Evolutionary conservation across 2,888 invertebrate genomes (phyloP).

Genomic region (Clivina fossor): DNA sequence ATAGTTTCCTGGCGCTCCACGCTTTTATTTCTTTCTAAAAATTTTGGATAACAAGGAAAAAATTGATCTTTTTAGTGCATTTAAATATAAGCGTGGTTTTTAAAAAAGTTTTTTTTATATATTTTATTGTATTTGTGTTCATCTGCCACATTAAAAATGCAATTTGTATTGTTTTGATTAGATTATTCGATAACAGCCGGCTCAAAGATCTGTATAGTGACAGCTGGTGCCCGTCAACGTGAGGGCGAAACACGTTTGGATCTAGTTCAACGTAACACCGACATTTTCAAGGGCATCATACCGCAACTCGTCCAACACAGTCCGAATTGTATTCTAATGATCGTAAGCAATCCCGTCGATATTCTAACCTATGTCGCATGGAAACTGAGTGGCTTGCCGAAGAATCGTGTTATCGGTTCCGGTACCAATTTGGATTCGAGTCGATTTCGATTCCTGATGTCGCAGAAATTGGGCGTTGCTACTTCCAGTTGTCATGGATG

Average conservation of each 20-base stretch:
- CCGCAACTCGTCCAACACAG: constrained; percentile 81
- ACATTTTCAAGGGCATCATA: constrained; percentile 83
- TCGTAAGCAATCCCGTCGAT: constrained; percentile 93
- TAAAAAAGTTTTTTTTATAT: too few species aligned
- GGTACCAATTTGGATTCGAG: constrained; percentile 94
- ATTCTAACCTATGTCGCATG: constrained; percentile 93
- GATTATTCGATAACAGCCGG: constrained; percentile 78
- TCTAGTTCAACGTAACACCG: constrained; percentile 87
- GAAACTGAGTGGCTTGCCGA: constrained; percentile 88
- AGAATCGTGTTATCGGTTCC: constrained; percentile 81
- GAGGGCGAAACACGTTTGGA: constrained; percentile 87
- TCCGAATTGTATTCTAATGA: constrained; percentile 80
- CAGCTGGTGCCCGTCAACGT: constrained; percentile 88
- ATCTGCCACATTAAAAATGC: background rate
- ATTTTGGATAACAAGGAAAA: too few species aligned
- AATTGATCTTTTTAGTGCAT: too few species aligned
- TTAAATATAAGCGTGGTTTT: too few species aligned
- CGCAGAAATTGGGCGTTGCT: constrained; percentile 78
- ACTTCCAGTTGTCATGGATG: constrained; percentile 87
- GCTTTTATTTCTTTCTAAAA: too few species aligned
- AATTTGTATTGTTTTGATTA: constrained; percentile 42
- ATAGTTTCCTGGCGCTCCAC: too few species aligned
- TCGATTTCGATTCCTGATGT: constrained; percentile 84
- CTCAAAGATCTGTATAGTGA: constrained; percentile 83
- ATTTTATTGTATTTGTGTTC: background rate